These are phyloP conservation scores for Drosophila ficusphila DNA, from an alignment of 1,140 invertebrate species.

Conservation along the genomic window DNA sequence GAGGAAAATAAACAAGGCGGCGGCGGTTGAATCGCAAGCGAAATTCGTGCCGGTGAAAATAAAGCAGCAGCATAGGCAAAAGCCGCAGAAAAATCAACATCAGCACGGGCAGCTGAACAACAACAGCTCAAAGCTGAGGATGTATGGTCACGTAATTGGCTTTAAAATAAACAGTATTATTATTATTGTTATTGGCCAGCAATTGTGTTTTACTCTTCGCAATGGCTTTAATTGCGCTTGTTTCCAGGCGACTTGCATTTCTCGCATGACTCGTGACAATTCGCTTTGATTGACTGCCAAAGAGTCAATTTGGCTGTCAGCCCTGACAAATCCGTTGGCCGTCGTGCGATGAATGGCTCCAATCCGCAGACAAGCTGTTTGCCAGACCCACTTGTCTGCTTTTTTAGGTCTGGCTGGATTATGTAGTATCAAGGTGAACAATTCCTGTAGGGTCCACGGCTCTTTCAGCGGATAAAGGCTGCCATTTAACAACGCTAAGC, in stretches of 20 bases:
- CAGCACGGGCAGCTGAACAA: constrained; percentile 19
- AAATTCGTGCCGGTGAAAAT: constrained; percentile 75
- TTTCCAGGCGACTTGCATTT: constrained; percentile 49
- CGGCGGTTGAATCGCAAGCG: constrained; percentile 45
- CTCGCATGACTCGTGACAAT: constrained; percentile 53
- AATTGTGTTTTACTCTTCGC: too few relatives aligned
- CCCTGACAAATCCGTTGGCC: constrained; percentile 17
- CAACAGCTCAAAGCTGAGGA: constrained; percentile 7
- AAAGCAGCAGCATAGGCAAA: constrained; percentile 30
- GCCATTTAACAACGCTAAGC: background rate
- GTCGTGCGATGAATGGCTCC: constrained; percentile 11
- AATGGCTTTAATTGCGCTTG: constrained; percentile 59
- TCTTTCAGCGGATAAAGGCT: background rate
- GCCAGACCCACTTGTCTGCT: background rate
- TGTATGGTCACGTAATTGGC: constrained; percentile 55
- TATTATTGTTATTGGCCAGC: constrained; percentile 14
- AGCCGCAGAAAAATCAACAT: constrained; percentile 43
- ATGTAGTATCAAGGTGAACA: background rate
- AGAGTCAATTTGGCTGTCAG: constrained; percentile 48
- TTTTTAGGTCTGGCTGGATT: constrained; percentile 2
- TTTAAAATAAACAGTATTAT: constrained; percentile 57
- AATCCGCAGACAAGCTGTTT: background rate
- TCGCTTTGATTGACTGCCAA: constrained; percentile 32
- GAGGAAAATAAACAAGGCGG: constrained; percentile 43
- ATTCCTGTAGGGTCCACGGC: background rate